Evolutionary conservation across 2,888 invertebrate genomes (phyloP).

Genomic region (Apomyelois bistriatella): DNA sequence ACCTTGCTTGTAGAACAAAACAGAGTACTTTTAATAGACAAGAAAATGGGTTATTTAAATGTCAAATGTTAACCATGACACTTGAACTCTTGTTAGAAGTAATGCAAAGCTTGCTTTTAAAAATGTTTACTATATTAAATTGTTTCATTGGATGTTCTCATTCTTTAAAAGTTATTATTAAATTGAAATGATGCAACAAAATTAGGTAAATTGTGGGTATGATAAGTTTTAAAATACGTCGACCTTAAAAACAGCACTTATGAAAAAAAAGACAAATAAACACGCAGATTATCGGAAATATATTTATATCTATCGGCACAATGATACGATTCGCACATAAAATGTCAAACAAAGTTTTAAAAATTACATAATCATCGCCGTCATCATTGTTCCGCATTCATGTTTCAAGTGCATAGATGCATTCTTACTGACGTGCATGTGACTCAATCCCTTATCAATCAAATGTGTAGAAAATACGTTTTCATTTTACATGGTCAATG

Average conservation of each 20-base stretch:
- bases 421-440: not conserved
- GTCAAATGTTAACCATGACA: constrained; percentile 11
- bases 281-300: no score
- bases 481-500: constrained; percentile 1
- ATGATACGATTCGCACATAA: no score
- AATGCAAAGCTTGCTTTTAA: no score
- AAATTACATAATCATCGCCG: not conserved
- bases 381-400: not conserved
- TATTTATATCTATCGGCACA: no score
- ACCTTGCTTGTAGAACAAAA: constrained; percentile 1
- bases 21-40: not conserved
- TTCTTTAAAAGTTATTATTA: no score
- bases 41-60: constrained; percentile 10
- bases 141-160: no score
- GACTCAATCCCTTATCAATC: constrained; percentile 12
- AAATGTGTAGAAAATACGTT: not conserved
- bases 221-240: no score
- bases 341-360: no score
- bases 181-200: no score
- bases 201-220: no score
- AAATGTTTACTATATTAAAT: not conserved
- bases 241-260: no score
- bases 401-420: not conserved
- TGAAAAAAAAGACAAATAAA: no score
- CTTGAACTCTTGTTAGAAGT: not conserved